phyloP scores from a whole-genome alignment of 1,140 invertebrate species.

The Cydia fagiglandana region DNA sequence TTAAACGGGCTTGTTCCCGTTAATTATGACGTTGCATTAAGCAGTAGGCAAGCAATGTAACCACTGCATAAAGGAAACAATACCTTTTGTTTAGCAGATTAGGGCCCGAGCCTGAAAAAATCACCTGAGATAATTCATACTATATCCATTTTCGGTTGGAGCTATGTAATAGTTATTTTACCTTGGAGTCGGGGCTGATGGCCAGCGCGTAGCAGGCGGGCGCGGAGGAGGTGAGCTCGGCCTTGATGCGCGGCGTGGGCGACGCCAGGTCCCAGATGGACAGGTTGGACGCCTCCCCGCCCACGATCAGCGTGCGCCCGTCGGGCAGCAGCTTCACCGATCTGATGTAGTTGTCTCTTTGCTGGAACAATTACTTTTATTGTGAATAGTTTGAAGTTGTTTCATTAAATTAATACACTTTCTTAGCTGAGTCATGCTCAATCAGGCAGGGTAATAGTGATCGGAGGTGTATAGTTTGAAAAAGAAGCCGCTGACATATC shows the following conservation, averaged over 20 bases:
- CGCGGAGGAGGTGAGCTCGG: constrained; percentile 96
- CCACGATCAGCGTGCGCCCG: constrained; percentile 96
- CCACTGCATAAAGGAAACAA: too few relatives aligned
- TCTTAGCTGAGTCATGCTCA: too few relatives aligned
- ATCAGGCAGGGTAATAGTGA: not conserved
- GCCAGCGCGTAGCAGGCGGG: constrained; percentile 98
- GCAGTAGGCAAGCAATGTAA: too few relatives aligned
- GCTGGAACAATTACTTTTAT: constrained; percentile 74
- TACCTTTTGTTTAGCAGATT: too few relatives aligned
- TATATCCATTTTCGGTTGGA: constrained; percentile 74
- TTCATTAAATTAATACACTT: not conserved
- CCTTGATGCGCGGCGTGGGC: constrained; percentile 92
- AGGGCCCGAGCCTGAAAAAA: too few relatives aligned
- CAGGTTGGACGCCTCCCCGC: constrained; percentile 96
- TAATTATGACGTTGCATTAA: too few relatives aligned
- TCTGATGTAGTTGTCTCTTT: constrained; percentile 98
- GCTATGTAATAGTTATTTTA: constrained; percentile 91
- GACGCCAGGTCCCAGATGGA: constrained; percentile 97
- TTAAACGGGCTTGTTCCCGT: too few relatives aligned
- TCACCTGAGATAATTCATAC: too few relatives aligned
- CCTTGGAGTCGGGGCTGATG: constrained; percentile 97
- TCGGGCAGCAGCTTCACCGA: constrained; percentile 98
- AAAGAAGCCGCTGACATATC: too few relatives aligned
- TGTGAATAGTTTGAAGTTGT: not conserved
- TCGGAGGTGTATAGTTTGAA: too few relatives aligned